Evolutionary conservation across 2,888 invertebrate genomes (phyloP), one percentile per base, ranked within the genome.

Genomic region (Eledone cirrhosa): DNA sequence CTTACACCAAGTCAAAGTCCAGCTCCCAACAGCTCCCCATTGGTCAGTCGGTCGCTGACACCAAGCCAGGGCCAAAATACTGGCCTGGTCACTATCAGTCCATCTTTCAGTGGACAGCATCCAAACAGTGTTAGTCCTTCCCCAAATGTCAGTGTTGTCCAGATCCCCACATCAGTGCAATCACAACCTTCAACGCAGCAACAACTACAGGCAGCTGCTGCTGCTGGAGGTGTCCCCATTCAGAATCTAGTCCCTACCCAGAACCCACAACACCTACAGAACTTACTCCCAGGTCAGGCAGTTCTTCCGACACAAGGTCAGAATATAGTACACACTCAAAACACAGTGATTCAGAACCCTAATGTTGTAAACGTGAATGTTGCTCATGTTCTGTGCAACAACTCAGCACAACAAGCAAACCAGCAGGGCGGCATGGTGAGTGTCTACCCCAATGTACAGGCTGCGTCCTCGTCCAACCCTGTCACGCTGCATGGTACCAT

Each of bases 361-460:
- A 87, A 87, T 82, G 86, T 87, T 48, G 86, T 87, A 33, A 86
- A 87, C 80, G 82, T 87, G 59, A 87, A 87, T 79, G 85, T 87
- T 41, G 86, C 86, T 47, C 85, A 85, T 81, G 85, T 87, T 65
- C 78, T 87, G 77, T 84, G 85, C 80, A 84, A 82, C 77, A 84
- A 79, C 53, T 80, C 84, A 14, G 78, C 80, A 27, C 83, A 83
- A 47, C 65, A 59, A 63, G 84, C 84, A 59, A 82, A 78, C 48
- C 82, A 81, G 47, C 80, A 80, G 27, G 79, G 79, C 48, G 80
- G 82, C 16, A 80, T 80, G 65, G 82, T 67, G 77, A 79, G 48
- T 31, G 79, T 81, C 29, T 59, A 76, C 69, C 77, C 78, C 22
- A 82, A 80, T 67, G 78, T 83, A 76, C 82, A 81, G 47, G 80